These are phyloP conservation scores for Chironex yamaguchii DNA, from an alignment of 30 jellyfish, hydroid and myxozoan species.

Conservation along the genomic window DNA sequence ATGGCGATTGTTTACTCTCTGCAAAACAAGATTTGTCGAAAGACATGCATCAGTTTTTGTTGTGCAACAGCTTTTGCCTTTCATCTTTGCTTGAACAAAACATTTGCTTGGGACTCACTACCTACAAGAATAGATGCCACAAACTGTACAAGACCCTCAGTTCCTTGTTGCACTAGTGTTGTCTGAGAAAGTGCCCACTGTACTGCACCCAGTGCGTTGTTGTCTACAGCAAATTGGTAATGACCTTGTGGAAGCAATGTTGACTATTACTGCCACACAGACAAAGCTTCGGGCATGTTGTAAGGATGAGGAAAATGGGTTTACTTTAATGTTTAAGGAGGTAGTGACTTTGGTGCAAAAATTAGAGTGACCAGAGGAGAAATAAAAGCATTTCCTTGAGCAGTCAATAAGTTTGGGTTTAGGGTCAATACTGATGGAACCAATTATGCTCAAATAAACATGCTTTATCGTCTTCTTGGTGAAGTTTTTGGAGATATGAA, in stretches of 20 bases:
- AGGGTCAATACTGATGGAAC: neutral
- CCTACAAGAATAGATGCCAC: neutral
- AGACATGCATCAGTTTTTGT: conserved; percentile 6
- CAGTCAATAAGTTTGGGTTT: neutral
- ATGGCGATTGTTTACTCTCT: too few species aligned
- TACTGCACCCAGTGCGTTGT: neutral
- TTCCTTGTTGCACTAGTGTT: neutral
- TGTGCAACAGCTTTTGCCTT: neutral
- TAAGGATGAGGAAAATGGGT: neutral
- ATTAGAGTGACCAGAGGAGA: neutral
- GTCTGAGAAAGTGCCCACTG: neutral
- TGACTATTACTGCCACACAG: neutral
- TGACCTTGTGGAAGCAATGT: neutral
- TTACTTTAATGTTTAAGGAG: neutral
- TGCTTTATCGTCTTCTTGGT: neutral
- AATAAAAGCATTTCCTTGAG: neutral
- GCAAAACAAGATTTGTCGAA: neutral
- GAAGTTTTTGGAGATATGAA: conserved; percentile 3
- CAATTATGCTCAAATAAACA: neutral
- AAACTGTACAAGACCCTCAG: neutral
- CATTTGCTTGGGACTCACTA: neutral
- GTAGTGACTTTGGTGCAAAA: neutral
- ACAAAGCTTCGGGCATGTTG: neutral
- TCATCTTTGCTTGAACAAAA: neutral
- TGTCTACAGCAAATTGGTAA: conserved; percentile 5